phyloP scores from a whole-genome alignment of 1,140 invertebrate species.

The Zeugodacus cucurbitae region DNA sequence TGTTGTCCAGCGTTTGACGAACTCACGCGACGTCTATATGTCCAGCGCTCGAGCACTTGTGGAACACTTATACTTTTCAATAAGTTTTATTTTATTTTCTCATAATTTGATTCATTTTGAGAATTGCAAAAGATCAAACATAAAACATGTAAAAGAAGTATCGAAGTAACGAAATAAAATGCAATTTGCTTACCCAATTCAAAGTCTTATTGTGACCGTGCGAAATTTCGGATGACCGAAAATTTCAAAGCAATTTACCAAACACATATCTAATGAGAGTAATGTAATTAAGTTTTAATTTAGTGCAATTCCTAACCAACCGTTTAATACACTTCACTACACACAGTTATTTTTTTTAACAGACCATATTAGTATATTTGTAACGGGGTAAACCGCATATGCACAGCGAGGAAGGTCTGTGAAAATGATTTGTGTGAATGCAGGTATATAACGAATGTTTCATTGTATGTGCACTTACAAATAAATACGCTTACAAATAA shows the following conservation, averaged over 20 bases:
- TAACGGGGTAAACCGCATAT: constrained; percentile 11
- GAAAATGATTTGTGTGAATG: neutral
- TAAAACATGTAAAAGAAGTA: no score
- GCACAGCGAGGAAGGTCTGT: neutral
- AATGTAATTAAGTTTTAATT: constrained; percentile 33
- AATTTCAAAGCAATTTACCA: neutral
- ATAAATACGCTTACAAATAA: constrained; percentile 5
- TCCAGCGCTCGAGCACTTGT: no score
- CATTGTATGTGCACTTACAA: neutral
- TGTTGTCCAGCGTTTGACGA: no score
- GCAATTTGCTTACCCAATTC: no score
- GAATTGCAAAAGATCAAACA: no score
- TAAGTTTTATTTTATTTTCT: no score
- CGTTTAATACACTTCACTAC: constrained; percentile 21
- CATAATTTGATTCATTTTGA: no score
- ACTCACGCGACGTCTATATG: no score
- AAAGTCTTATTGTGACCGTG: neutral
- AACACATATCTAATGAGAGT: neutral
- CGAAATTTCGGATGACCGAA: neutral
- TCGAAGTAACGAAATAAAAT: no score
- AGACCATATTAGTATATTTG: neutral
- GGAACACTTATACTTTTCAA: no score
- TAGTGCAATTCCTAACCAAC: neutral
- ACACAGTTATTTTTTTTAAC: neutral
- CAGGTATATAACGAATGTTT: neutral